phyloP scores from a whole-genome alignment of 1,140 invertebrate species.

The Bilobella aurantiaca region DNA sequence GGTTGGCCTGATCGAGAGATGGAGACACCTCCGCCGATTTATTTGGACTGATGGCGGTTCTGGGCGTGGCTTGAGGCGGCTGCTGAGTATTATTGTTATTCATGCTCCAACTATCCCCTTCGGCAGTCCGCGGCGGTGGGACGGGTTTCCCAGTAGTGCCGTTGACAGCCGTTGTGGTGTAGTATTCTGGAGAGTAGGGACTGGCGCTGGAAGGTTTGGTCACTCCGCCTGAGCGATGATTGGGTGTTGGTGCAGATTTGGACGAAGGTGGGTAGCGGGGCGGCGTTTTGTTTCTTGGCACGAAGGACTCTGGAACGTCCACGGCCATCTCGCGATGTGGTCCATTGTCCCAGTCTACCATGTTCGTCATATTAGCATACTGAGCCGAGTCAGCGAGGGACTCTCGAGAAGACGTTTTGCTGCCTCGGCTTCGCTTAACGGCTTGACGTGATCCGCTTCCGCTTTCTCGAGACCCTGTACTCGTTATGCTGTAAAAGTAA shows the following conservation, averaged over 20 bases:
- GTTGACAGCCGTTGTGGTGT: slow-evolving; percentile 29
- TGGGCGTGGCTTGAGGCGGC: slow-evolving; percentile 52
- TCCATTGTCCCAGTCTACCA: slow-evolving; percentile 44
- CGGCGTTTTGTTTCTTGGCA: slow-evolving; percentile 77
- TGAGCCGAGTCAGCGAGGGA: slow-evolving; percentile 30
- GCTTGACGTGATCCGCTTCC: slow-evolving; percentile 14
- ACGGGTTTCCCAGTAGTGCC: slow-evolving; percentile 49
- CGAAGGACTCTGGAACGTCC: slow-evolving; percentile 91
- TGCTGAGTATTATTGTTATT: slow-evolving; percentile 33
- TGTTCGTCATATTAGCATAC: slow-evolving; percentile 39
- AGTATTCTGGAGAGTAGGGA: slow-evolving; percentile 34
- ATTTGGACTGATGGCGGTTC: slow-evolving; percentile 33
- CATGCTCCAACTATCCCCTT: slow-evolving; percentile 43
- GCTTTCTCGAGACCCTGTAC: slow-evolving; percentile 24
- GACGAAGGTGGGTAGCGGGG: slow-evolving; percentile 77
- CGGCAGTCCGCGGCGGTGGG: slow-evolving; percentile 60
- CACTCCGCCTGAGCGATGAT: too few relatives aligned
- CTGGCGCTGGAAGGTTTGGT: slow-evolving; percentile 17
- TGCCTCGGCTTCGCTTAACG: slow-evolving; percentile 9
- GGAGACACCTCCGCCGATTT: slow-evolving; percentile 40
- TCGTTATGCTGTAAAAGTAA: too few relatives aligned
- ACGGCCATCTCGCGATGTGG: slow-evolving; percentile 94
- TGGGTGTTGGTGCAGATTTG: slow-evolving; percentile 19
- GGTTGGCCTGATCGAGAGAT: slow-evolving; percentile 72
- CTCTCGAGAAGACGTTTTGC: slow-evolving; percentile 33